phyloP scores from a whole-genome alignment of 2,113 vertebrate genomes.

The Hippocampus barbouri region DNA sequence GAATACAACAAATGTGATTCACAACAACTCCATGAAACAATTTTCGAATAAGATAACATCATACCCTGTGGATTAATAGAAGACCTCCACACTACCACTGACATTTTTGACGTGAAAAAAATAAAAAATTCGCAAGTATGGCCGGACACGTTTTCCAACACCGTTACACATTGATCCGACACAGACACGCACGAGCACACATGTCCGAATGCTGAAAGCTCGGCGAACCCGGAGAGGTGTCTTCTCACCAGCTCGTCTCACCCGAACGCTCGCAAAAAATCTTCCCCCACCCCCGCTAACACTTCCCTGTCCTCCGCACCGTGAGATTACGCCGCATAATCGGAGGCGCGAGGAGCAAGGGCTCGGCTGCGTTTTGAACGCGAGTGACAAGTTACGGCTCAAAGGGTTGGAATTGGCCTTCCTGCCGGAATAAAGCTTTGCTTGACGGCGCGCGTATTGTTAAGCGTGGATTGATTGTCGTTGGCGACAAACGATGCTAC shows the following conservation, averaged over 20 bases:
- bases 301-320: neutral
- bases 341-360: neutral
- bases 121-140: too few relatives aligned
- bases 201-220: constrained; percentile 10
- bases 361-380: constrained; percentile 46
- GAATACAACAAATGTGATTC: too few relatives aligned
- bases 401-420: constrained; percentile 55
- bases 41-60: too few relatives aligned
- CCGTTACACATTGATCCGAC: constrained; percentile 22
- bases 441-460: neutral
- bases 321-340: constrained; percentile 30
- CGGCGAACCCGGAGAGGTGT: constrained; percentile 10
- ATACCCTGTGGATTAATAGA: too few relatives aligned
- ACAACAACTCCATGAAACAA: too few relatives aligned
- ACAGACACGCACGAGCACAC: neutral
- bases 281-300: neutral
- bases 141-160: neutral
- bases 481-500: too few relatives aligned
- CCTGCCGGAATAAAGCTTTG: constrained; percentile 44
- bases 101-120: too few relatives aligned
- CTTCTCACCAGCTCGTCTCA: constrained; percentile 16
- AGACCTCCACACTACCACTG: too few relatives aligned
- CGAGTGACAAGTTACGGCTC: constrained; percentile 45
- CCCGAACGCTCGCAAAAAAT: constrained; percentile 15
- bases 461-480: too few relatives aligned